Evolutionary conservation across 2,113 vertebrate species (phyloP), one percentile per base, ranked within the genome.

Genomic region (Hemibagrus wyckioides): DNA sequence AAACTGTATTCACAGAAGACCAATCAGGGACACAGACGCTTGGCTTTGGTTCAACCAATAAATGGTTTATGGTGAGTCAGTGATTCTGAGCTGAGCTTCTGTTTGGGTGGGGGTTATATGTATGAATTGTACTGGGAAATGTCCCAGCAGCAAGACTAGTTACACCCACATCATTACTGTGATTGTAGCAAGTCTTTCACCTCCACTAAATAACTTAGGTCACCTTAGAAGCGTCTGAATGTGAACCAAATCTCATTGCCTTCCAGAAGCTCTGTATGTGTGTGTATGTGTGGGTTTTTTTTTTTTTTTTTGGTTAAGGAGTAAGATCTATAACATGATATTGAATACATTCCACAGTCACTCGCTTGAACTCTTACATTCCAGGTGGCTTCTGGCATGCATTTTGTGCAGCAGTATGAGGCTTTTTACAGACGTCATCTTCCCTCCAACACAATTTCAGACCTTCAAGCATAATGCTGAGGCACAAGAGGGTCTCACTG

Each of bases 401-500:
- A 90, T 92, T 91, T 92, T 91, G 88, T 90, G 87, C 88, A 86
- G 84, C 83, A 36, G 87, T 87, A 84, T 21, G 50, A 89, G 86
- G 88, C 88, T 91, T 92, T 92, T 89, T 88, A 89, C 76, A 85
- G 84, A 82, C 65, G 75, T 89, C 76, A 85, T 76, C 61, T 90
- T 90, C 84, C 89, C 85, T 87, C 85, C 89, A 39, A 92, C 92
- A 90, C 92, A 93, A 92, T 93, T 82, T 89, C 86, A 86, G 87
- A 83, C 88, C 90, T 93, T 92, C 90, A 91, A 92, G 93, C 86
- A 89, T 91, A 91, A 91, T 80, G 44, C 89, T 41, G 90, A 87
- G 91, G 90, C 87, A 89, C 92, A 91, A 88, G 88, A 90, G 90
- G 92, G 92, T 92, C 94, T 93, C 77, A 91, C 94, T 93, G 94